phyloP scores from a whole-genome alignment of 2,888 invertebrate genomes.

The Agrochola litura region DNA sequence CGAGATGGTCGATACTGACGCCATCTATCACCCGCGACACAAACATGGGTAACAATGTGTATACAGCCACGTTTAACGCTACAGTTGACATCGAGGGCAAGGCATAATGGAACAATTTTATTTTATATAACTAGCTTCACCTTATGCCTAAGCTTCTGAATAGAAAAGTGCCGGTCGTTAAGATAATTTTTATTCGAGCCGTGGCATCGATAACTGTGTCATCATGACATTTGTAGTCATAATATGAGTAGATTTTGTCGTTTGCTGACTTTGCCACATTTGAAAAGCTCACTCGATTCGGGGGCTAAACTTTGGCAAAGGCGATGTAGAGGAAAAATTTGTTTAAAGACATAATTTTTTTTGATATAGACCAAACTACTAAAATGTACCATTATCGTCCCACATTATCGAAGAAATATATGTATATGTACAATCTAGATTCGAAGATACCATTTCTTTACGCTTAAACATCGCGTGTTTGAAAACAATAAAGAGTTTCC shows the following conservation, averaged over 20 bases:
- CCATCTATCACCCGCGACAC: conserved; percentile 62
- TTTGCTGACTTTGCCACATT: neutral
- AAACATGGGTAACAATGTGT: conserved; percentile 61
- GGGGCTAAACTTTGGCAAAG: neutral
- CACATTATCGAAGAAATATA: conserved; percentile 14
- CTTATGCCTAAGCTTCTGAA: neutral
- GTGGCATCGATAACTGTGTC: neutral
- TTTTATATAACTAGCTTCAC: conserved; percentile 8
- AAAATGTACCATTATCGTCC: conserved; percentile 17
- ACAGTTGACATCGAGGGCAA: conserved; percentile 42
- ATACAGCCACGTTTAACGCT: conserved; percentile 50
- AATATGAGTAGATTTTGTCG: neutral
- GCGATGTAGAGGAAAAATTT: neutral
- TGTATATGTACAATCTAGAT: conserved; percentile 20
- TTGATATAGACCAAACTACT: neutral
- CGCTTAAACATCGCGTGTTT: conserved; percentile 45
- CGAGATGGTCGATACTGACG: conserved; percentile 45
- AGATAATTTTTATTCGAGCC: neutral
- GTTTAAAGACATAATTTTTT: neutral
- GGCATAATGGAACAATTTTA: neutral
- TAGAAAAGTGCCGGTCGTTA: neutral
- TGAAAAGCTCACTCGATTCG: neutral
- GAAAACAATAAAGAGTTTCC: conserved; percentile 51
- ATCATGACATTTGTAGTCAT: neutral
- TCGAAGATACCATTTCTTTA: conserved; percentile 39